Percentiles rank a stretch among this genome's conserved stretches.
Conservation (phyloP, 2,797 vertebrate species). For the Capromys pilorides region DNA sequence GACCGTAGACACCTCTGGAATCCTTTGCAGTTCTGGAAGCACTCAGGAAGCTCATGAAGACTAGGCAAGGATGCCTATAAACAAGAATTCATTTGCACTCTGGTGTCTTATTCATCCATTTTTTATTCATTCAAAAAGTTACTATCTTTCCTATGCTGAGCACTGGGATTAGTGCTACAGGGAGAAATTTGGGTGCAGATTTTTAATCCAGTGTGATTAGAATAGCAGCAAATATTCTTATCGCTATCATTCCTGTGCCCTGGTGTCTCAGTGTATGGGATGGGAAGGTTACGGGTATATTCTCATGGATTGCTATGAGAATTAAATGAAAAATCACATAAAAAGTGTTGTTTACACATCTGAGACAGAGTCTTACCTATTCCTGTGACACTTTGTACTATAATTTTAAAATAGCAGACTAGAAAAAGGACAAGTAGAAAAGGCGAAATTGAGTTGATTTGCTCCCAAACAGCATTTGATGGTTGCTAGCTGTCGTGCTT, state of each 20-base stretch:
- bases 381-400: not conserved
- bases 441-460: slow-evolving; percentile 13
- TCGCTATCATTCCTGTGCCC: not conserved
- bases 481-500: not conserved
- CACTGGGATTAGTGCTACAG: not conserved
- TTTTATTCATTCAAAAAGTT: not conserved
- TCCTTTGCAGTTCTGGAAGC: not conserved
- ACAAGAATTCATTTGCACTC: not conserved
- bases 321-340: not conserved
- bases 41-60: not conserved
- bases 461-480: not conserved
- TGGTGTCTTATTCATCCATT: not conserved
- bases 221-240: not conserved
- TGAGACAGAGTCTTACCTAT: not conserved
- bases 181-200: not conserved
- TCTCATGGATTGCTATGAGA: not conserved
- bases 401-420: not conserved
- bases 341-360: not conserved
- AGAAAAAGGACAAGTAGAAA: not conserved
- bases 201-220: not conserved
- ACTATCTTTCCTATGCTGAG: not conserved
- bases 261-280: not conserved
- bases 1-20: not conserved
- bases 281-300: not conserved
- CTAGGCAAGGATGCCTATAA: not conserved